phyloP scores from a whole-genome alignment of 2,888 invertebrate species.

The Trichopria drosophilae region DNA sequence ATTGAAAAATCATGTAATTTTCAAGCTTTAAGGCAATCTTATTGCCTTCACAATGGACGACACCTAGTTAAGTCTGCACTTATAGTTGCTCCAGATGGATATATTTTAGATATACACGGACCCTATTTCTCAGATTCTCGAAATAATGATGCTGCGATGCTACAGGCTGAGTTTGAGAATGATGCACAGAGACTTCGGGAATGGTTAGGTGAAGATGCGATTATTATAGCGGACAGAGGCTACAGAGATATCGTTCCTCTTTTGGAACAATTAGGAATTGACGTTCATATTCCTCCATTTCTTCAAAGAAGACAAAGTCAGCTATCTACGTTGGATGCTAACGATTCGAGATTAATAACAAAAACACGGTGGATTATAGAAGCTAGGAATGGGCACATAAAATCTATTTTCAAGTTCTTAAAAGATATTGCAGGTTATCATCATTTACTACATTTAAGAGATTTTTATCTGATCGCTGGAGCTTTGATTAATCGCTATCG shows the following conservation, averaged over 20 bases:
- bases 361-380: constrained; percentile 18
- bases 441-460: constrained; percentile 5
- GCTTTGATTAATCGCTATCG: constrained; percentile 17
- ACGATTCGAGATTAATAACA: constrained; percentile 9
- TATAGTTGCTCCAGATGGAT: constrained; percentile 15
- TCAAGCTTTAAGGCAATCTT: neutral
- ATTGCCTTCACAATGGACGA: neutral
- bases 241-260: constrained; percentile 1
- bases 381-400: constrained; percentile 11
- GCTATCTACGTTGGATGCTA: constrained; percentile 17
- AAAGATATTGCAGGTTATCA: neutral
- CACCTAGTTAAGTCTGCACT: constrained; percentile 5
- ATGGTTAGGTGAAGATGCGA: constrained; percentile 10
- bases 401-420: constrained; percentile 20
- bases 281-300: constrained; percentile 9
- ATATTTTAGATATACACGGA: constrained; percentile 10
- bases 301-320: constrained; percentile 4
- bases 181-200: constrained; percentile 1
- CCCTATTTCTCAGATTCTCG: constrained; percentile 17
- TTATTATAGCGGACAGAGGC: constrained; percentile 2
- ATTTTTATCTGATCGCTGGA: constrained; percentile 11
- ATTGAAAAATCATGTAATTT: constrained; percentile 7
- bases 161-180: neutral
- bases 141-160: constrained; percentile 20
- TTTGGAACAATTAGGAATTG: constrained; percentile 3